Base-by-base conservation (phyloP, 1,140 invertebrate species). In the Drosophila murphyi region DNA sequence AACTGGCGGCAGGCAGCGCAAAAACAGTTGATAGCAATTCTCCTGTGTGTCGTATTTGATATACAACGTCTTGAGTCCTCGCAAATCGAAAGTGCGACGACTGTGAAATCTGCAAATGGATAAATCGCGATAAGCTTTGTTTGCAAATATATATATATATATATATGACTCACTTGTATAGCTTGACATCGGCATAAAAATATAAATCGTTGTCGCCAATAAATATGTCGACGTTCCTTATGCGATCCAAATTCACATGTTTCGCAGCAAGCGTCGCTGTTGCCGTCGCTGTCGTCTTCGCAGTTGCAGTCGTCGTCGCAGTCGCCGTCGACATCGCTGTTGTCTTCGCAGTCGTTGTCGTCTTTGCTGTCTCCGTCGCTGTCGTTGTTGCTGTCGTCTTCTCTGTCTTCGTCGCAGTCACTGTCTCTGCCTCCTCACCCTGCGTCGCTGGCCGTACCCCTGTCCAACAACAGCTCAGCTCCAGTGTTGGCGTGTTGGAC, bases 181-280 rank as follows among this genome's bases (percentile, higher is more conserved):
- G 65, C 67, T 86, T 85, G 47, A 90, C 78, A 78, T 92, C 81
- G 55, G 87, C 83, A 61, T 82, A 92, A 35, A 92, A 80, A 56
- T 89, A 82, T 47, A 92, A 88, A 80, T 92, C 76, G 61, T 90
- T 77, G 54, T 91, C 76, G 45, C 90, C 90, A 61, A 92, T 75
- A 45, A 81, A 92, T 68, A 92, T 74, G 76, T 92, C 90, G 70
- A 91, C 91, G 78, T 92, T 92, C 57, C 78, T 76, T 61, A 91
- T 80, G 78, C 85, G 85, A 70, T 92, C 76, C 72, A 87, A 63
- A 57, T 71, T 63, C 62, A 71, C 74, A 82, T 75, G 73, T 70
- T 70, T 59, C 56, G 68, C 63, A 54, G 61, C 56, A 41, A 32
- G 67, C 47, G 51, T 34, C 28, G 20, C 20, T 20, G 20, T 20